A percentile compares a stretch with the other conserved stretches of the same genome.
Evolutionary conservation across 2,888 invertebrate species (phyloP).

Genomic region (Clitarchus hookeri): DNA sequence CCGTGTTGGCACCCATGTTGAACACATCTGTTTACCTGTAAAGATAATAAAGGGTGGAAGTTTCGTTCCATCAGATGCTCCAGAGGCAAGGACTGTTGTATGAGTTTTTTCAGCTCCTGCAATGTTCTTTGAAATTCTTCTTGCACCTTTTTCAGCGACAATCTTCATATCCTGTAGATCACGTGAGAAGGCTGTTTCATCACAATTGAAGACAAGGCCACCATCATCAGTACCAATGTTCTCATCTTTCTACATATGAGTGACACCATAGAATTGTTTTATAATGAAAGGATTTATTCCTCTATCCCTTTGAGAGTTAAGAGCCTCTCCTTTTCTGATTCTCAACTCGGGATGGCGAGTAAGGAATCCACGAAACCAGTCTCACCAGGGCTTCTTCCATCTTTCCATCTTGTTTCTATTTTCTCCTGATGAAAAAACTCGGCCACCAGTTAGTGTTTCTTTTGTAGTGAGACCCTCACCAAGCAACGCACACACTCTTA

Average conservation of each 20-base stretch:
- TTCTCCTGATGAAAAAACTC: neutral
- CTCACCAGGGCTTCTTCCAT: neutral
- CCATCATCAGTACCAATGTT: conserved; percentile 2
- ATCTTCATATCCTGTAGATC: neutral
- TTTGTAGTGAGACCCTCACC: neutral
- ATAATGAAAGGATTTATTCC: conserved; percentile 5
- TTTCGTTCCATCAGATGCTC: neutral
- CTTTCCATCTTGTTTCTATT: neutral
- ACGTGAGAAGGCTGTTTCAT: neutral
- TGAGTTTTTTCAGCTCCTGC: neutral
- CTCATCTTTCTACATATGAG: neutral
- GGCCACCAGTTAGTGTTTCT: neutral
- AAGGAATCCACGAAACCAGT: conserved; percentile 18
- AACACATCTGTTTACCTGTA: conserved; percentile 6
- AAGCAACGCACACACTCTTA: neutral
- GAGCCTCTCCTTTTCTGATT: conserved; percentile 4
- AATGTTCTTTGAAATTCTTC: conserved; percentile 18
- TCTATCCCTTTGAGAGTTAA: conserved; percentile 16
- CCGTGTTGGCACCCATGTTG: neutral
- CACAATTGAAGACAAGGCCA: neutral
- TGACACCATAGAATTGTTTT: neutral
- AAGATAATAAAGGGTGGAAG: conserved; percentile 19
- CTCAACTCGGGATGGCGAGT: neutral
- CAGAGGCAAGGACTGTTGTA: conserved; percentile 7
- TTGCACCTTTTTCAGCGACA: neutral